phyloP scores from a whole-genome alignment of 2,888 invertebrate genomes.

The Dolichopus griseipennis region DNA sequence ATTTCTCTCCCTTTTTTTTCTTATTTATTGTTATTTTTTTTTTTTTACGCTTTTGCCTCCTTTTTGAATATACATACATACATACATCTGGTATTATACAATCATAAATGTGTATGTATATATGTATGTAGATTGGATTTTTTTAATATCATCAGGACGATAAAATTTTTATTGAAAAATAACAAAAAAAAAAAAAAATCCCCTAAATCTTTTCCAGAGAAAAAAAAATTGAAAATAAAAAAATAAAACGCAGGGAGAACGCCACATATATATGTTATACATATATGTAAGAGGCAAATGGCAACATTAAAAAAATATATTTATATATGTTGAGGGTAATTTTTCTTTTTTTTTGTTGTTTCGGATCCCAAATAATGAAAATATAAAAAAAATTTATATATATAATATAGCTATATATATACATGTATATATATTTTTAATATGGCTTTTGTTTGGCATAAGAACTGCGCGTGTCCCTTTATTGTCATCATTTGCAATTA shows the following conservation, averaged over 20 bases:
- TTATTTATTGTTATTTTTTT: too few species aligned
- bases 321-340: background rate
- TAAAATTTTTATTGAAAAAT: background rate
- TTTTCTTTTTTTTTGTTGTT: background rate
- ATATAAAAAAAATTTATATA: background rate
- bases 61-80: background rate
- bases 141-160: background rate
- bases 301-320: background rate
- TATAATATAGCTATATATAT: background rate
- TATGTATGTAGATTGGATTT: background rate
- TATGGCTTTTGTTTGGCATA: background rate
- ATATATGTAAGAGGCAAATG: background rate
- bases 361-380: background rate
- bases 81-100: background rate
- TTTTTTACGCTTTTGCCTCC: background rate
- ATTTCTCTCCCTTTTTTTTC: too few species aligned
- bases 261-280: background rate
- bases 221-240: background rate
- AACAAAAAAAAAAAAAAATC: background rate
- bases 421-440: background rate
- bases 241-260: background rate
- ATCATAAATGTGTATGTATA: too few species aligned
- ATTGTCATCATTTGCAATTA: background rate
- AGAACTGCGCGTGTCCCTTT: slow-evolving; percentile 4
- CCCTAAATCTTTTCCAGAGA: background rate